Evolutionary conservation across 2,888 invertebrate genomes (phyloP), one percentile per base, ranked within the genome.

Genomic region (Autographa gamma): DNA sequence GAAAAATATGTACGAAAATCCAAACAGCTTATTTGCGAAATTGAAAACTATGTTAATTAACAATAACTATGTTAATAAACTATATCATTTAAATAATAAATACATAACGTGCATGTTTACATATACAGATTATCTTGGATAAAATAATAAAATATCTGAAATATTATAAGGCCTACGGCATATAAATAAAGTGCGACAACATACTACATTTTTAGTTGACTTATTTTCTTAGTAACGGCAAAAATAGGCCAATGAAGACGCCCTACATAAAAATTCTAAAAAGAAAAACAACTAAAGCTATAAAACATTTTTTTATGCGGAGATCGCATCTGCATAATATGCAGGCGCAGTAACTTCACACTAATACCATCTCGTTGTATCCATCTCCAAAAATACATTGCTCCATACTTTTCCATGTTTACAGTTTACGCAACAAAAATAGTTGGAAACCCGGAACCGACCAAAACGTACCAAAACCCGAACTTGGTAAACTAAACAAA

Each of bases 401-500:
- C 54, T 11, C 25, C 25, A 56, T 56, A 56, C 13, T 56, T 56
- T 56, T 56, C 4, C 19, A 2, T 19, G 19, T 56, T 25, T 18
- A n/a, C 54, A 25, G 25, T 56, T 56, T 56, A 56, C 54, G 13
- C 18, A 54, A 65, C 58, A 41, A 32, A 48, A 14, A 60, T 61
- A 25, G 69, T 31, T 19, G 38, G 65, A 77, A 69, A 61, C 68
- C 48, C 65, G n/a, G n/a, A 16, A 41, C 9, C 7, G 59, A 63
- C 61, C 19, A 8, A 65, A 73, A 70, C 68, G 43, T 67, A 60
- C 63, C 65, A 48, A 19, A 32, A n/a, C n/a, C 19, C 58, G 11
- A 41, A 67, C 60, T 62, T 62, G 41, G 54, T 25, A 56, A 41
- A 68, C 61, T 73, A 74, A 71, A 79, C 73, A 73, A 80, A 82